Evolutionary conservation across 2,797 vertebrate species (phyloP), one percentile per base, ranked within the genome.

Genomic region (Masticophis lateralis): DNA sequence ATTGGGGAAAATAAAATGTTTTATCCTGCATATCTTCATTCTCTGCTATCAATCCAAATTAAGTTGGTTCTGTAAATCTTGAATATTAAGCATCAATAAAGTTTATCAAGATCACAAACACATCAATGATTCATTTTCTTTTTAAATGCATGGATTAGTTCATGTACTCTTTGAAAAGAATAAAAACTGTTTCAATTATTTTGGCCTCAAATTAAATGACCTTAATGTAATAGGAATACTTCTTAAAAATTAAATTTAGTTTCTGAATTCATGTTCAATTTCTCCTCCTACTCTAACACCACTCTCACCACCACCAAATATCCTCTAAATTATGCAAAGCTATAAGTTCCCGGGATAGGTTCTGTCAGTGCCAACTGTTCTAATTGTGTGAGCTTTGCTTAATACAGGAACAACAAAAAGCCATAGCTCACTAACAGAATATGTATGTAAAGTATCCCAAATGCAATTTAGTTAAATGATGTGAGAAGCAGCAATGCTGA

Each of bases 141-240:
- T 94, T 55, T 90, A 96, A 88, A 74, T 93, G 89, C 47, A 28
- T 93, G 61, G 37, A 61, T 95, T 92, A 94, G 83, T 93, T 93
- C 60, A 95, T 95, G 96, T 95, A 96, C 25, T 92, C 83, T 94
- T 86, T 51, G 92, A 92, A 93, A 95, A 91, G 87, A 94, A 59
- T 88, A 3, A 95, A 97, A 96, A 96, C 95, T 63, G 94, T 95
- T 97, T 96, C 57, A 95, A 91, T 94, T 95, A 94, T 88, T 88
- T 94, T 94, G 37, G 93, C 92, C 83, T 22, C 79, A 91, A 93
- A 94, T 94, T 95, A 95, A 94, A 92, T 63, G 10, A 96, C 94
- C 55, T 94, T 91, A 94, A 74, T 91, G 93, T 94, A 89, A 91
- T 56, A 94, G 13, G 27, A 89, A 51, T 13, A 79, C 9, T 59